Evolutionary conservation across 2,888 invertebrate genomes (phyloP).

Genomic region (Phengaris arion): DNA sequence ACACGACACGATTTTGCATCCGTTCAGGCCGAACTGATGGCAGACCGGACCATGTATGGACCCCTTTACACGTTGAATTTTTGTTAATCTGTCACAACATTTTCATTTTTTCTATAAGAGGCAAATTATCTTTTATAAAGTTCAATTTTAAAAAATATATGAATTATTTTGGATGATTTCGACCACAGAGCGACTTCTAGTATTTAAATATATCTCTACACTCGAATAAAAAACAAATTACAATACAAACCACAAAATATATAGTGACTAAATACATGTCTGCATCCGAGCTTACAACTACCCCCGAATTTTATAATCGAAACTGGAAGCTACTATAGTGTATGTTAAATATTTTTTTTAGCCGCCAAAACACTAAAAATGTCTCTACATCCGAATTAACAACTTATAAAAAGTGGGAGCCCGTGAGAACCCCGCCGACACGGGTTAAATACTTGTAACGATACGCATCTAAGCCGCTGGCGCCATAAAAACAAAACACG

Average conservation of each 20-base stretch:
- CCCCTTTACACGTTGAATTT: too few relatives aligned
- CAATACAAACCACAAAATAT: constrained; percentile 37
- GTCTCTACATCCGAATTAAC: constrained; percentile 20
- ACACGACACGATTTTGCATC: too few relatives aligned
- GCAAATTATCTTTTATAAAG: too few relatives aligned
- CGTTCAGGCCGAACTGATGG: too few relatives aligned
- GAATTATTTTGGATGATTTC: too few relatives aligned
- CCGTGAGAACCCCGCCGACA: constrained; percentile 76
- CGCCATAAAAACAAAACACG: constrained; percentile 79
- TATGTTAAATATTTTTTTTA: neutral
- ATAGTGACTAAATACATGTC: neutral
- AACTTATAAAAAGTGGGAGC: constrained; percentile 39
- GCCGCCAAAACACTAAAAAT: constrained; percentile 10
- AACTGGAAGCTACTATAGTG: neutral
- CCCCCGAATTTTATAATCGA: neutral
- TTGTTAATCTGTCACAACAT: too few relatives aligned
- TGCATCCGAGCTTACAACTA: neutral
- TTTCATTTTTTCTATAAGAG: too few relatives aligned
- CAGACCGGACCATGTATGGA: too few relatives aligned
- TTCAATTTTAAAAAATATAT: too few relatives aligned
- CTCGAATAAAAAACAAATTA: constrained; percentile 32
- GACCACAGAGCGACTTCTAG: too few relatives aligned
- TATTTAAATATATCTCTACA: neutral
- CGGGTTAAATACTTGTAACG: constrained; percentile 77
- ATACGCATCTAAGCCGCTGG: constrained; percentile 78